phyloP scores from a whole-genome alignment of 2,113 vertebrate genomes.

The Pituophis catenifer region DNA sequence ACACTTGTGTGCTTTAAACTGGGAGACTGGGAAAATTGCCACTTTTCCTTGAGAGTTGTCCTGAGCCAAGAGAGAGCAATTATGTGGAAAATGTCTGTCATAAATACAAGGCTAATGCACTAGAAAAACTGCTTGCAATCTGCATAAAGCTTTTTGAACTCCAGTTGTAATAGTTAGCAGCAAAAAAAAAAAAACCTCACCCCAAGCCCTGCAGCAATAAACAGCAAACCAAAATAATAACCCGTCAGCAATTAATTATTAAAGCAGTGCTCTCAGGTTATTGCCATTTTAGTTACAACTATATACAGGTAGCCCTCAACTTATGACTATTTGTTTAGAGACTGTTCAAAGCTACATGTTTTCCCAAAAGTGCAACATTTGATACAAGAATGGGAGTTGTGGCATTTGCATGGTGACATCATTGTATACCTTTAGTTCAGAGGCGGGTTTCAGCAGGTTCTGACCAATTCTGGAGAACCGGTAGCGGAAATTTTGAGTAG shows the following conservation, averaged over 20 bases:
- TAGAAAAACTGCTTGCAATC: background rate
- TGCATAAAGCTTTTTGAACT: background rate
- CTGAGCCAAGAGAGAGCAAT: background rate
- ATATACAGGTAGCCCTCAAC: background rate
- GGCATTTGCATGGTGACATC: background rate
- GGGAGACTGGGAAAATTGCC: conserved; percentile 3
- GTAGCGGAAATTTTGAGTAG: too few species aligned
- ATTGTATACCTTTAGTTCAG: background rate
- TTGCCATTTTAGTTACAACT: background rate
- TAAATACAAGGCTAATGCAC: background rate
- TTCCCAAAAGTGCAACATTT: background rate
- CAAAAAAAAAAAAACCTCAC: background rate
- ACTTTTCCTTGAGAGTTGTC: background rate
- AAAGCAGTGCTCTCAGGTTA: background rate
- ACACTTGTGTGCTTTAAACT: background rate
- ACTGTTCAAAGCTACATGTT: background rate
- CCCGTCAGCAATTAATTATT: background rate
- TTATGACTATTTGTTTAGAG: background rate
- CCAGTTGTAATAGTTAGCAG: background rate
- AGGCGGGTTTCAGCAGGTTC: too few species aligned
- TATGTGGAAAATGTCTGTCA: conserved; percentile 5
- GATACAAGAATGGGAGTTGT: background rate
- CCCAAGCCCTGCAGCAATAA: background rate
- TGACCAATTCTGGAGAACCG: too few species aligned
- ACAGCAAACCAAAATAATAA: background rate